Evolutionary conservation across 2,888 invertebrate species (phyloP).

Genomic region (Imbricaverruca yamaguchii): DNA sequence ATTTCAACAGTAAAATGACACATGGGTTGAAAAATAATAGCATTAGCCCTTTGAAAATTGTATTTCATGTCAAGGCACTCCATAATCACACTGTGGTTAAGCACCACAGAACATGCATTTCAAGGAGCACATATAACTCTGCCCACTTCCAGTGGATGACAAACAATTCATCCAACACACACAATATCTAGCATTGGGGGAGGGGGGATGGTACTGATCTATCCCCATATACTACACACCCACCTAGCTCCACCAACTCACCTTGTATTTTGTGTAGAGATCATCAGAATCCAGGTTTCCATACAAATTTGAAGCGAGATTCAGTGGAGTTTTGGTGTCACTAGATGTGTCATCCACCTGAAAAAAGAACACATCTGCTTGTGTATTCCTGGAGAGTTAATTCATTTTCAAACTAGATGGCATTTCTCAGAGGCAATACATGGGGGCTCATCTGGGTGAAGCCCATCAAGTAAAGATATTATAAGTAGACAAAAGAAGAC

Average conservation of each 20-base stretch:
- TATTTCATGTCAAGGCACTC: no score
- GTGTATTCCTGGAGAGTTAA: slow-evolving; percentile 41
- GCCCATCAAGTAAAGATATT: no score
- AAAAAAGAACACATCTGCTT: slow-evolving; percentile 28
- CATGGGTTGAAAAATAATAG: no score
- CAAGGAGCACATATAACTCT: no score
- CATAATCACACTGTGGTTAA: no score
- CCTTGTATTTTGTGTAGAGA: slow-evolving; percentile 92
- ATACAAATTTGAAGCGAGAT: slow-evolving; percentile 39
- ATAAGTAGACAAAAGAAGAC: no score
- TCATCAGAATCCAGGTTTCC: slow-evolving; percentile 70
- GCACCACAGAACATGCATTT: no score
- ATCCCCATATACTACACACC: background rate
- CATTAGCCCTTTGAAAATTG: no score
- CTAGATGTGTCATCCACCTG: slow-evolving; percentile 60
- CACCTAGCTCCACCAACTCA: slow-evolving; percentile 39
- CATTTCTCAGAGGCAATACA: slow-evolving; percentile 29
- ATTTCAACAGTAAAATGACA: no score
- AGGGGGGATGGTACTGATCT: background rate
- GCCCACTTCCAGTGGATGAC: background rate
- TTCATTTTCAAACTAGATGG: slow-evolving; percentile 36
- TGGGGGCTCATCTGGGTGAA: slow-evolving; percentile 25
- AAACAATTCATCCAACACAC: background rate
- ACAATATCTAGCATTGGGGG: background rate
- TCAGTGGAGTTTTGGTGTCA: slow-evolving; percentile 43